Evolutionary conservation across 2,113 vertebrate genomes (phyloP).

Genomic region (Toxotes chatareus): DNA sequence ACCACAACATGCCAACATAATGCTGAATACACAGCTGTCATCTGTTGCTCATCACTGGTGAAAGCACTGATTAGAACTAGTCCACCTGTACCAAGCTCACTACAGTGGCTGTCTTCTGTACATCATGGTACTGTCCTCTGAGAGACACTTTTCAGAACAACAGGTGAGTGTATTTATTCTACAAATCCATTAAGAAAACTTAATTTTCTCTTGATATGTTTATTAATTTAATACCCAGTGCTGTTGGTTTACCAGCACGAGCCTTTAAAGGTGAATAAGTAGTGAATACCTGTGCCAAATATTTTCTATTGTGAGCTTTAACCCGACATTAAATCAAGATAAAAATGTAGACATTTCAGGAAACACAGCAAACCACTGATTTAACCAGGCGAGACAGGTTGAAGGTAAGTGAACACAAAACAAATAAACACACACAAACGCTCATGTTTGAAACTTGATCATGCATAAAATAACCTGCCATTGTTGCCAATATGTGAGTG

Average conservation of each 20-base stretch:
- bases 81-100: not conserved
- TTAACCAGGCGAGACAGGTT: too few relatives aligned
- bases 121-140: too few relatives aligned
- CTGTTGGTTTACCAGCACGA: not conserved
- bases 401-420: too few relatives aligned
- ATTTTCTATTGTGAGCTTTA: not conserved
- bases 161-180: not conserved
- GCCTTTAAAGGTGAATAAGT: not conserved
- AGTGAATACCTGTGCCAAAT: not conserved
- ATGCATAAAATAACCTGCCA: not conserved
- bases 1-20: too few relatives aligned
- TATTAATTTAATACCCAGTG: not conserved
- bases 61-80: too few relatives aligned
- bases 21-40: too few relatives aligned
- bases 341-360: not conserved
- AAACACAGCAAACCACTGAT: not conserved
- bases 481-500: not conserved
- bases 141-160: too few relatives aligned
- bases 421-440: too few relatives aligned
- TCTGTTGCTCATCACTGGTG: too few relatives aligned
- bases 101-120: not conserved
- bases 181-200: not conserved
- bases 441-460: too few relatives aligned
- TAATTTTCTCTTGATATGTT: not conserved
- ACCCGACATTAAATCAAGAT: not conserved